Conservation (phyloP, 2,888 invertebrate species). For the Therioaphis trifolii region DNA sequence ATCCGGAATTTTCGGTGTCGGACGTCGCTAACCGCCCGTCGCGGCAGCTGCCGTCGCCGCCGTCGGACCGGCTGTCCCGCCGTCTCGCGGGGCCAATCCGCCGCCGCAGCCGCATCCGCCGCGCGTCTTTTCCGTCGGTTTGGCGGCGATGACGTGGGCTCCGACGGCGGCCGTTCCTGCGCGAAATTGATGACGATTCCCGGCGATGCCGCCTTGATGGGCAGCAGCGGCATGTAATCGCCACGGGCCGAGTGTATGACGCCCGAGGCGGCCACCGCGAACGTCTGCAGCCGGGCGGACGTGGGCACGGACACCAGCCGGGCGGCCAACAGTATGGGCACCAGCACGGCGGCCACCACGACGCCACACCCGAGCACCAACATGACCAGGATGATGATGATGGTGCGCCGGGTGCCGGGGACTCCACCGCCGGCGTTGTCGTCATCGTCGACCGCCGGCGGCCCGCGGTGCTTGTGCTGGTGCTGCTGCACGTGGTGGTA, state of each 20-base stretch:
- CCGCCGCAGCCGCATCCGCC: conserved; percentile 6
- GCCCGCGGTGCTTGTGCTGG: conserved; percentile 66
- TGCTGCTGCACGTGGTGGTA: conserved; percentile 63
- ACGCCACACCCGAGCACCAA: conserved; percentile 67
- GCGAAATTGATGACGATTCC: conserved; percentile 61
- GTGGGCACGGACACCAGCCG: conserved; percentile 67
- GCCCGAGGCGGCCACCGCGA: conserved; percentile 65
- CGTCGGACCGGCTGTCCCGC: not conserved
- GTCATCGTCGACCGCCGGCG: conserved; percentile 3
- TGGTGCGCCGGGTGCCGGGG: conserved; percentile 65
- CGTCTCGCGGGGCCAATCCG: not conserved
- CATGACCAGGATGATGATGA: conserved; percentile 67
- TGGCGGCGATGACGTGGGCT: not conserved
- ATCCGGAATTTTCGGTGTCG: not conserved
- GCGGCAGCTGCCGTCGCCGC: not conserved
- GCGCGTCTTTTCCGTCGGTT: conserved; percentile 23
- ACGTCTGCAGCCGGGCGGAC: conserved; percentile 66
- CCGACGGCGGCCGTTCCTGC: conserved; percentile 9
- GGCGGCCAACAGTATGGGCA: conserved; percentile 67
- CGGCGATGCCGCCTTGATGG: conserved; percentile 65
- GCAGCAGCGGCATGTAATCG: conserved; percentile 66
- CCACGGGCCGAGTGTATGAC: conserved; percentile 65
- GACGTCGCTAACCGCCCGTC: not conserved
- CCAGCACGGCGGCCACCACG: conserved; percentile 67
- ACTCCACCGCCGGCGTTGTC: not conserved